These are phyloP conservation scores for Pomatostomus ruficeps DNA, from an alignment of 2,113 vertebrate genomes.

Conservation along the genomic window DNA sequence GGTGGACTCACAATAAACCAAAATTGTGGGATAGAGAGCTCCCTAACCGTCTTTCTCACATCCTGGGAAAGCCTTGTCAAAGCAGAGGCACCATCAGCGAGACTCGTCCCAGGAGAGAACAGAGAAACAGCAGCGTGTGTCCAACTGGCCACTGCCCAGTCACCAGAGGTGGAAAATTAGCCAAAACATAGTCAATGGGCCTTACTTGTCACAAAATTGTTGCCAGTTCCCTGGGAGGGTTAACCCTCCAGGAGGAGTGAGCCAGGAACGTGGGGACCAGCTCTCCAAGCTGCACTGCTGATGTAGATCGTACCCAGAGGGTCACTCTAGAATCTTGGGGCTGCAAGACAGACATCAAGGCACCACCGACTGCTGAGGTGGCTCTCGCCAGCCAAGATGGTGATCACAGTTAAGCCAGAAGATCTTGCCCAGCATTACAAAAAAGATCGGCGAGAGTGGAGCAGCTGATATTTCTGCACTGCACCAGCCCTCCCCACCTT, in stretches of 20 bases:
- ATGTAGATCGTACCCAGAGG: neutral
- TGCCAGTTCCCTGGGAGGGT: neutral
- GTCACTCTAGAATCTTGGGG: neutral
- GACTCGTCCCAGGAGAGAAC: neutral
- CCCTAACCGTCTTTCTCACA: fast-evolving
- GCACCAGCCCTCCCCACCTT: neutral
- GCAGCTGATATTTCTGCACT: neutral
- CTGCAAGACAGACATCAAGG: neutral
- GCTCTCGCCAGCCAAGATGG: neutral
- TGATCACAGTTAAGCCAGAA: neutral
- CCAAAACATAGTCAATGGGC: neutral
- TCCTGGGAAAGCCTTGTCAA: neutral
- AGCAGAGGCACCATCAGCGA: fast-evolving
- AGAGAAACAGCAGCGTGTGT: neutral
- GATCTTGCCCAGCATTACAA: neutral
- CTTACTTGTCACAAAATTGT: neutral
- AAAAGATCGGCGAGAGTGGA: neutral
- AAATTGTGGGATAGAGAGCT: neutral
- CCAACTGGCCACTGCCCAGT: neutral
- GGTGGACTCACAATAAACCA: neutral
- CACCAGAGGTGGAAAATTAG: neutral
- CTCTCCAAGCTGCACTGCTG: neutral
- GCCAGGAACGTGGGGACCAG: neutral
- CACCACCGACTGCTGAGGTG: neutral
- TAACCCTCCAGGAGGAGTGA: neutral